These are phyloP conservation scores for Euborellia annulipes DNA, from an alignment of 1,140 invertebrate species.

Conservation along the genomic window DNA sequence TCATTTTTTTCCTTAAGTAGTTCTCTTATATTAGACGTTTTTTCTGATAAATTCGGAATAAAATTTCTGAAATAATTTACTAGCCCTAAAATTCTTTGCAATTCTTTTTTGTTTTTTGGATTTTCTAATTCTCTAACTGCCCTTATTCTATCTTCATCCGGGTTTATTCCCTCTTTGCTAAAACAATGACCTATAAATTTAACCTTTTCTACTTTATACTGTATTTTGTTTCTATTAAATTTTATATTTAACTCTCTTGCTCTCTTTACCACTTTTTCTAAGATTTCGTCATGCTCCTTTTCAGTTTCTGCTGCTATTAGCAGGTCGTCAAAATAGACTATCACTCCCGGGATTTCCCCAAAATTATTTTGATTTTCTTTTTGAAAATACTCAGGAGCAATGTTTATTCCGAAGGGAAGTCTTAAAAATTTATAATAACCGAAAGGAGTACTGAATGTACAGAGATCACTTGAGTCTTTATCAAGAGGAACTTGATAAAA, in stretches of 20 bases:
- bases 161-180: conserved; percentile 14
- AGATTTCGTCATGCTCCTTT: conserved; percentile 20
- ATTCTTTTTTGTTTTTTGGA: conserved; percentile 20
- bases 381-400: conserved; percentile 8
- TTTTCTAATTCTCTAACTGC: conserved; percentile 22
- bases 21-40: conserved; percentile 11
- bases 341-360: conserved; percentile 19
- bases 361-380: not conserved
- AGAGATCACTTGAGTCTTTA: conserved; percentile 14
- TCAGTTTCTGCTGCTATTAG: conserved; percentile 17
- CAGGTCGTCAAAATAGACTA: conserved; percentile 21
- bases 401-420: conserved; percentile 5
- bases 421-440: conserved; percentile 6
- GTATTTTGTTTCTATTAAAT: conserved; percentile 21
- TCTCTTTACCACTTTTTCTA: conserved; percentile 21
- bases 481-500: conserved; percentile 29
- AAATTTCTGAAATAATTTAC: conserved; percentile 21
- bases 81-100: conserved; percentile 23
- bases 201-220: conserved; percentile 17
- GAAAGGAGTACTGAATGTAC: not conserved
- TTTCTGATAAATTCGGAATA: conserved; percentile 13
- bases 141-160: conserved; percentile 21
- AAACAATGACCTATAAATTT: conserved; percentile 22
- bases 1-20: conserved; percentile 12
- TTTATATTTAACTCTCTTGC: conserved; percentile 17